Conservation (phyloP, 2,113 vertebrate genomes). For the Phocoena phocoena region DNA sequence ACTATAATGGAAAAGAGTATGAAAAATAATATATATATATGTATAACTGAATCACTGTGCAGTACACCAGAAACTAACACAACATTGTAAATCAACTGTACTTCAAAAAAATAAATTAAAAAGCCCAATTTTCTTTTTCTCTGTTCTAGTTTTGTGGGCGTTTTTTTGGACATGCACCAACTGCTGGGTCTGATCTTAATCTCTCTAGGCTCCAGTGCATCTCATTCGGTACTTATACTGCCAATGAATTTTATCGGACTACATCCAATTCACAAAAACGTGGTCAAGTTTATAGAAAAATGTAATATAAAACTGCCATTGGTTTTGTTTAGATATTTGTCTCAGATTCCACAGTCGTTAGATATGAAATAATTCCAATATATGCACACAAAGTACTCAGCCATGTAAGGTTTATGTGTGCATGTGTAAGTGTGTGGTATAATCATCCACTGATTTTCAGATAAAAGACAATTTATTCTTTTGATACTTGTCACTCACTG, state of each 20-base stretch:
- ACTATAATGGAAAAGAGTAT: neutral
- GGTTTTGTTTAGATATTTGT: neutral
- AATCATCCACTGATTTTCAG: neutral
- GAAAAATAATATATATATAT: neutral
- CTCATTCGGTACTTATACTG: neutral
- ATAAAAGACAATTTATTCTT: neutral
- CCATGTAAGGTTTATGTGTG: neutral
- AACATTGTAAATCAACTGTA: neutral
- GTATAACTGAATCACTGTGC: neutral
- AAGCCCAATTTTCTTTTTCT: neutral
- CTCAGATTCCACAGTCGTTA: neutral
- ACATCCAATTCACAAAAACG: neutral
- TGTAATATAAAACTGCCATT: neutral
- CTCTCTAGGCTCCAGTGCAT: neutral
- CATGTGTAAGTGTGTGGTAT: neutral
- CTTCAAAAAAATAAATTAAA: neutral
- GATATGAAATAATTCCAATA: neutral
- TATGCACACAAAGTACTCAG: neutral
- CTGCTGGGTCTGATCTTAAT: neutral
- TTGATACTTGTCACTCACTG: neutral
- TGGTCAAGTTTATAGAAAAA: neutral
- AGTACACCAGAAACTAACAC: neutral
- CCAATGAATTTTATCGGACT: neutral
- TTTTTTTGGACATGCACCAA: neutral
- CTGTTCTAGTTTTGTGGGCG: neutral